A percentile compares a stretch with the other conserved stretches of the same genome.
phyloP scores from a whole-genome alignment of 1,140 invertebrate species.

The Littorina saxatilis region DNA sequence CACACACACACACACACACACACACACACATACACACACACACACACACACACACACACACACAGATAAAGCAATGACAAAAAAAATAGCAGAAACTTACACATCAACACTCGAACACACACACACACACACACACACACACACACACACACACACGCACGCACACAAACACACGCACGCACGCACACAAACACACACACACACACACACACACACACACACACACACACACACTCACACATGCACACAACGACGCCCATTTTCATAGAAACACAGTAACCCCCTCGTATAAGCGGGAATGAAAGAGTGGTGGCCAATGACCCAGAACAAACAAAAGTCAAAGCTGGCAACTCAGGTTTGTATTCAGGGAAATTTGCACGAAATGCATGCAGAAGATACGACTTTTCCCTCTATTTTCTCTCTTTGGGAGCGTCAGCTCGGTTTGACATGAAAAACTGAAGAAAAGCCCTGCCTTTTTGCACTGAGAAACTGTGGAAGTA shows the following conservation, averaged over 20 bases:
- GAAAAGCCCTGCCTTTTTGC: too few relatives aligned
- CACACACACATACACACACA: constrained; percentile 12
- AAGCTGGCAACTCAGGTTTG: too few relatives aligned
- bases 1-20: constrained; percentile 6
- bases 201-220: constrained; percentile 21
- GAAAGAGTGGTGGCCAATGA: too few relatives aligned
- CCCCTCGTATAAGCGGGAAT: neutral
- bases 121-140: constrained; percentile 21
- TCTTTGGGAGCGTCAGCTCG: too few relatives aligned
- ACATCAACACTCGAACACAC: constrained; percentile 14
- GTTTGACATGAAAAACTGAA: too few relatives aligned
- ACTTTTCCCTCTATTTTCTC: neutral
- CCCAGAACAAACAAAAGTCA: too few relatives aligned
- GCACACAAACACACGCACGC: neutral
- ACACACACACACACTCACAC: neutral
- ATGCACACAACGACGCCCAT: constrained; percentile 19
- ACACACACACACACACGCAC: constrained; percentile 20
- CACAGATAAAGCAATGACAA: neutral
- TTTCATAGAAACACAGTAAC: neutral
- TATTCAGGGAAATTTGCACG: too few relatives aligned
- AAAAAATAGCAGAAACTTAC: constrained; percentile 7
- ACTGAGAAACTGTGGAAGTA: too few relatives aligned
- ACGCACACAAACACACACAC: constrained; percentile 19
- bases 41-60: constrained; percentile 19
- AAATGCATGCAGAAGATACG: too few relatives aligned